Percentiles rank a stretch among this genome's conserved stretches.
Evolutionary conservation across 2,888 invertebrate species (phyloP).

Genomic region (Cryptus viduatorius): DNA sequence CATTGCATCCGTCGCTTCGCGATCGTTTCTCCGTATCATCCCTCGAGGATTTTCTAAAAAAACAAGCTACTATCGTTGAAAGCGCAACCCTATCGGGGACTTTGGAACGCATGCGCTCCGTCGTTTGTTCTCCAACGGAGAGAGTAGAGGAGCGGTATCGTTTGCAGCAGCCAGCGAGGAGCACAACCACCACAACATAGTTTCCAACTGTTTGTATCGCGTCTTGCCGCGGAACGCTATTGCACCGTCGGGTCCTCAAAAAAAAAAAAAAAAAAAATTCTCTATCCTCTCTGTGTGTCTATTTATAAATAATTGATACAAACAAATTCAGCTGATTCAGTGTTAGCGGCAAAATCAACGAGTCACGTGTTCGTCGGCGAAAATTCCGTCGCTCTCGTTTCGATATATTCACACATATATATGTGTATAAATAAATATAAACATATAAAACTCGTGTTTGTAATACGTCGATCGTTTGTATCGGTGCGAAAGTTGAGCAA

Average conservation of each 20-base stretch:
- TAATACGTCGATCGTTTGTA: slow-evolving; percentile 19
- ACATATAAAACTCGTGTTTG: slow-evolving; percentile 6
- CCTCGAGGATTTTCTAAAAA: slow-evolving; percentile 53
- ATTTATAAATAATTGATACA: background rate
- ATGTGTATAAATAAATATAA: background rate
- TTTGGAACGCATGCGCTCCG: slow-evolving; percentile 49
- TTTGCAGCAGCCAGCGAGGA: slow-evolving; percentile 37
- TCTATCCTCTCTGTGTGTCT: background rate
- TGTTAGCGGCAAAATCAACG: slow-evolving; percentile 58
- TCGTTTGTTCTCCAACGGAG: slow-evolving; percentile 25
- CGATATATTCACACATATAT: background rate
- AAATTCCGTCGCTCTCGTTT: background rate
- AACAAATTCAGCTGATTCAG: background rate
- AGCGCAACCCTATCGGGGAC: slow-evolving; percentile 56
- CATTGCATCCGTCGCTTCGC: slow-evolving; percentile 1
- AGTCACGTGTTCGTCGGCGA: slow-evolving; percentile 60
- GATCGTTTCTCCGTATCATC: slow-evolving; percentile 8
- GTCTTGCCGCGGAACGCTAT: slow-evolving; percentile 30
- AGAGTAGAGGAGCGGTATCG: slow-evolving; percentile 8
- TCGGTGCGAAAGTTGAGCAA: slow-evolving; percentile 22
- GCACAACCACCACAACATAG: slow-evolving; percentile 32
- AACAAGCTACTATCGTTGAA: slow-evolving; percentile 50
- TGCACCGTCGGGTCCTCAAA: slow-evolving; percentile 19
- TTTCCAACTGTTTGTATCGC: slow-evolving; percentile 37
- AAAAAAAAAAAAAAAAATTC: background rate